Percentiles rank a stretch among this genome's conserved stretches.
phyloP scores from a whole-genome alignment of 2,797 vertebrate genomes.

The Cygnus olor region DNA sequence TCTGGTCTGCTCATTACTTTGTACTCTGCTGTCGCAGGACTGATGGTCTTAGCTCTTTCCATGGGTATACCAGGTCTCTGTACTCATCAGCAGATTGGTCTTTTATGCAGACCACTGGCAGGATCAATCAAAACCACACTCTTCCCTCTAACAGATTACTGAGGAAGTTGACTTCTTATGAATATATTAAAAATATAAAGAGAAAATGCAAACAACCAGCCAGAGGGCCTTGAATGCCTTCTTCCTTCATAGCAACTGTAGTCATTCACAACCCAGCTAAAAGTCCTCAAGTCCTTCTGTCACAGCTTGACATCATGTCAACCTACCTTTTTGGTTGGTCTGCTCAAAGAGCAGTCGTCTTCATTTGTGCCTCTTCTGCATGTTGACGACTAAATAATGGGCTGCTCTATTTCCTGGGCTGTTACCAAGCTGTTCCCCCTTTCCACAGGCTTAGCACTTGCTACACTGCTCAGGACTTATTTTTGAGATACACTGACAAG shows the following conservation, averaged over 20 bases:
- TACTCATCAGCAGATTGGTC: background rate
- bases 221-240: background rate
- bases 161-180: background rate
- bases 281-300: background rate
- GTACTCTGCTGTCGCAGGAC: background rate
- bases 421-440: background rate
- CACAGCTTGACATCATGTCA: background rate
- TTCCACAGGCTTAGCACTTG: background rate
- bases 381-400: background rate
- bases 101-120: background rate
- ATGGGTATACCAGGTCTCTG: accelerated
- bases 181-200: background rate
- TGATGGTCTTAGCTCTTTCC: background rate
- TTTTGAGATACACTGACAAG: background rate
- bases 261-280: background rate
- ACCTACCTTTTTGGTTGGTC: background rate
- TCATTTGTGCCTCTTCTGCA: background rate
- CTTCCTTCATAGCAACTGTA: background rate
- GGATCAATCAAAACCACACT: background rate
- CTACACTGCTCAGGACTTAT: background rate
- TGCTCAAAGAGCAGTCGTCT: background rate
- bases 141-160: background rate
- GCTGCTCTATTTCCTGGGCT: background rate
- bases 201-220: background rate
- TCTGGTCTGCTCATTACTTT: background rate